Evolutionary conservation across 2,113 vertebrate genomes (phyloP).

Genomic region (Xenopus laevis): DNA sequence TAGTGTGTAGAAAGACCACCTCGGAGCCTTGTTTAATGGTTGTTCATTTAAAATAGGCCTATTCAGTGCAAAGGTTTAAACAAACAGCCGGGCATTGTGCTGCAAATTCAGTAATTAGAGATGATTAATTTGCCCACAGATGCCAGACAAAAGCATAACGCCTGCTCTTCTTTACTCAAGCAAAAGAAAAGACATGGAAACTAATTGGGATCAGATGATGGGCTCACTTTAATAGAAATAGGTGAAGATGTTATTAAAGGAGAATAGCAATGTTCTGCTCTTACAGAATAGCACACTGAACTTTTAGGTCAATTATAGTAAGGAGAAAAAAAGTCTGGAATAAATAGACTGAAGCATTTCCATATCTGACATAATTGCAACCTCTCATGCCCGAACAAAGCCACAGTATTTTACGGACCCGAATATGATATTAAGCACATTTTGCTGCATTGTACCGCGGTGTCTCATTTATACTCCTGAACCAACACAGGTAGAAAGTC

Average conservation of each 20-base stretch:
- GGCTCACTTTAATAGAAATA: slow-evolving; percentile 72
- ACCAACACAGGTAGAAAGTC: background rate
- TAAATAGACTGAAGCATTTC: slow-evolving; percentile 61
- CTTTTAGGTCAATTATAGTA: slow-evolving; percentile 73
- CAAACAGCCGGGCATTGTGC: slow-evolving; percentile 67
- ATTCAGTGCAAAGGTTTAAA: slow-evolving; percentile 74
- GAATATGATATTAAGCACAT: slow-evolving; percentile 54
- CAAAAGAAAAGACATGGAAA: slow-evolving; percentile 52
- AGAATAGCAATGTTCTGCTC: slow-evolving; percentile 69
- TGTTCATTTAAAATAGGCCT: slow-evolving; percentile 65
- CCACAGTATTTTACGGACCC: slow-evolving; percentile 64
- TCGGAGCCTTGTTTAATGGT: slow-evolving; percentile 48
- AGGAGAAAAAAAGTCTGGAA: slow-evolving; percentile 62
- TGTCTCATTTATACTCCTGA: background rate
- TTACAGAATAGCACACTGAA: slow-evolving; percentile 68
- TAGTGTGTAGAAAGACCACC: slow-evolving; percentile 18
- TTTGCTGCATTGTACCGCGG: background rate
- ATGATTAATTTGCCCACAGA: slow-evolving; percentile 76
- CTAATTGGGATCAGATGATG: slow-evolving; percentile 73
- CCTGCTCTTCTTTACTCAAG: slow-evolving; percentile 28
- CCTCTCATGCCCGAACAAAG: slow-evolving; percentile 71
- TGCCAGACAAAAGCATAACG: slow-evolving; percentile 59
- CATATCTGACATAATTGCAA: slow-evolving; percentile 73
- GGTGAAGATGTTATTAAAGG: slow-evolving; percentile 75
- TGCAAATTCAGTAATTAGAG: slow-evolving; percentile 73